Evolutionary conservation across 2,888 invertebrate genomes (phyloP), one percentile per base, ranked within the genome.

Genomic region (Hirudinaria manillensis): DNA sequence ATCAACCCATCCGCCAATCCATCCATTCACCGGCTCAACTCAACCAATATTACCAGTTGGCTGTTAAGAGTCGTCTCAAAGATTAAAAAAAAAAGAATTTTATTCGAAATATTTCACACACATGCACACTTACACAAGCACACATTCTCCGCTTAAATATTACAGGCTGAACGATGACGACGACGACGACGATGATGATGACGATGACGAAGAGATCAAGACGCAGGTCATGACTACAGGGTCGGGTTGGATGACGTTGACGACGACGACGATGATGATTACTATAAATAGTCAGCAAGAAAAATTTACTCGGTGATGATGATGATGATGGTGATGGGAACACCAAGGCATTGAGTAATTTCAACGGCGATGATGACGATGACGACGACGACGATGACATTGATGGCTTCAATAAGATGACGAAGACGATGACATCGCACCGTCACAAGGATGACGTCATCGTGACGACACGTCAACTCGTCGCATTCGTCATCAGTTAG

Each of bases 91-190:
- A 19, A 61, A 61, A 19, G 53, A 19, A 4, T 61, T 61, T 29
- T 27, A 61, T 24, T 27, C 61, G 19, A 61, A 27, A 61, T 27
- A n/a, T 61, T 32, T n/a, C 68, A 68, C 68, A 68, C 67, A 67
- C 67, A 67, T 27, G 13, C 36, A 68, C 61, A 61, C 16, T 4
- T 36, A 24, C 32, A 68, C 36, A 68, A n/a, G 32, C 68, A 34
- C 27, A 1, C 68, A 34, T 68, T 29, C 68, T 29, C 68, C 10
- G 4, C 61, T 61, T 61, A 61, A 61, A 61, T 61, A 61, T 21
- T 61, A 61, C 61, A 61, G 61, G n/a, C 24, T 13, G 2, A 29
- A 61, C n/a, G 61, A 61, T 61, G 61, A 61, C 13, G 56, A 56
- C 13, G 56, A 56, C n/a, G 61, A 61, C n/a, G 61, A 61, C 10